Base-by-base conservation (phyloP, 2,797 vertebrate genomes). In the Halcyon smyrnensis region DNA sequence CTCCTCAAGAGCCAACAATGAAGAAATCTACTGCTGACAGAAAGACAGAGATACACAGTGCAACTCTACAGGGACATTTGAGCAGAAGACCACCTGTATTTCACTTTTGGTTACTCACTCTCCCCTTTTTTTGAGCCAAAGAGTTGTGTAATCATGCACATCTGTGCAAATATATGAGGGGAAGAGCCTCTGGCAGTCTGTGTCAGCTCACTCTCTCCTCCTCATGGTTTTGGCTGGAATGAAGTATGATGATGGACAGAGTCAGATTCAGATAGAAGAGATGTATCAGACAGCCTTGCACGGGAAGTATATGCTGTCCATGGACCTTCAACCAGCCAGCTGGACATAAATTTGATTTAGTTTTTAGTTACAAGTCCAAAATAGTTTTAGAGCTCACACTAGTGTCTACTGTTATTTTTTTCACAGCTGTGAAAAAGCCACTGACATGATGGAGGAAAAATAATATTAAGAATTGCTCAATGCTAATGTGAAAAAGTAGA, bases 71-170 rank as follows among this genome's bases (percentile, higher is more conserved):
- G 39, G 71, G 60, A 63, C 0, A 0, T 81, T 20, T 53, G 41
- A 94, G 76, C 37, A 84, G 48, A 70, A 85, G 85, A 90, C 76
- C 91, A 96, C 93, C 82, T 92, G 60, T 77, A 89, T 79, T 95
- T 62, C 28, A 59, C 36, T 68, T 74, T 28, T 60, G 48, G 60
- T 91, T 88, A 86, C 67, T 94, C 54, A 84, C 2, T 46, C 45
- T 54, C 43, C 57, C 63, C 27, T 36, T 87, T 68, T 70, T 89
- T 32, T 34, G 16, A 82, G 92, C 81, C 88, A 90, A 73, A 28
- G 43, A 28, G 8, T 79, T 96, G 77, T 76, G 69, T 60, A 90
- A 95, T 84, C 77, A 28, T 21, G 43, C 67, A 94, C 84, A 92
- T 92, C 84, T 84, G 74, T 76, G 56, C 39, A 95, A 94, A 92